Base-by-base conservation (phyloP, 2,888 invertebrate genomes). In the Erebia aethiops region DNA sequence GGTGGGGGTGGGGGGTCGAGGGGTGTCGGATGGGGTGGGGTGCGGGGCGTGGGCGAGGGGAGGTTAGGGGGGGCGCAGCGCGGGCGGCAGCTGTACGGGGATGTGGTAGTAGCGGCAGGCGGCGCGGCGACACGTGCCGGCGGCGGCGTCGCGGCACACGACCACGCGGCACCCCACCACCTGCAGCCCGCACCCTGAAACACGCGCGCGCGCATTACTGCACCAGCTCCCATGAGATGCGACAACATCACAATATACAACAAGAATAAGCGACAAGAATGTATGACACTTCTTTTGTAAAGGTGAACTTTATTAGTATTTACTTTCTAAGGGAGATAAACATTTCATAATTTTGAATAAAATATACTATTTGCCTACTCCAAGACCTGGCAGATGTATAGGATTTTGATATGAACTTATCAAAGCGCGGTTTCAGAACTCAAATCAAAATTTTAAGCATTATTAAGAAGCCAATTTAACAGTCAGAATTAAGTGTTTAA, bases 21-120 rank as follows among this genome's bases (percentile, higher is more conserved):
- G 78, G 75, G 82, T 77, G 79, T 63, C 75, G 77, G 78, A 80
- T 75, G 75, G 77, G 77, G 75, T 65, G 74, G 76, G 73, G 75
- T 66, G 71, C 60, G 51, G 73, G 69, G 72, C 58, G 76, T 64
- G 70, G 69, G 70, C 69, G 70, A 72, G 73, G 68, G 78, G 79
- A 81, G 87, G 88, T 90, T 92, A 93, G 76, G 93, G 93, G 77
- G 93, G 93, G 77, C 90, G 88, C 79, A 91, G 88, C 85, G 97
- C 97, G 87, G 97, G 97, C 87, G 97, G 97, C 95, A 97, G 94
- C 87, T 96, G 96, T 91, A 98, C 96, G 86, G 98, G 98, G 95
- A 98, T 98, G 95, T 98, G 98, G 96, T 98, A 98, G 95, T 98
- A 98, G 96, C 98, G 98, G 96, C 98, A 98, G 94, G 97, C 96